Evolutionary conservation across 2,113 vertebrate species (phyloP), one percentile per base, ranked within the genome.

Genomic region (Ammodytes dubius): DNA sequence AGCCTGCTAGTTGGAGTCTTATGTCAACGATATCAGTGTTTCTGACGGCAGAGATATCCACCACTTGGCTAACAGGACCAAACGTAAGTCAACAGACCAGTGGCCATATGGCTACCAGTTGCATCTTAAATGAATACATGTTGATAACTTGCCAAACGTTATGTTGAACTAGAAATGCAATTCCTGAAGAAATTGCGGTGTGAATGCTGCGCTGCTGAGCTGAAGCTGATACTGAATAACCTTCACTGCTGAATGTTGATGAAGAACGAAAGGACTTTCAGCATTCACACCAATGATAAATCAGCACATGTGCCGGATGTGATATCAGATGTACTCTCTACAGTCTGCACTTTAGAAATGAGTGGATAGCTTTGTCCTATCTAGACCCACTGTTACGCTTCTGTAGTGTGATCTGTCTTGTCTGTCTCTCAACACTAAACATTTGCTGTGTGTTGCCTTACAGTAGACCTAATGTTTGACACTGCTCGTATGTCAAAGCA

Each of bases 401-500:
- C 8, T 35, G 7, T 15, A 57, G 47, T 43, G 35, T 27, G 37
- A 14, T 40, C 4, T 19, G 42, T 12, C 35, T 1, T 3, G 40
- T 45, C 2, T 3, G n/a, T 56, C 27, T 58, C 9, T 64, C 54
- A 3, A 1, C 3, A n/a, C 35, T 27, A 27, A 68, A 50, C 45
- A 7, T 14, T 49, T 46, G 50, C 11, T 15, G 8, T 9, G 58
- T 65, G 67, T 67, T 49, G 7, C 2, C 0, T 27, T 27, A 27
- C 35, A 35, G 39, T 54, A 7, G 42, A 43, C 17, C 68, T 43
- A 19, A 27, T 65, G 46, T 46, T 65, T 50, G 58, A 17, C 49
- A 14, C 59, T 35, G 65, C 64, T 80, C 5, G 4, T 82, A 43
- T 61, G 70, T 66, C 71, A 43, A 54, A 52, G 54, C 63, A 45